These are phyloP conservation scores for Noctua janthina DNA, from an alignment of 2,888 invertebrate genomes.

Conservation along the genomic window DNA sequence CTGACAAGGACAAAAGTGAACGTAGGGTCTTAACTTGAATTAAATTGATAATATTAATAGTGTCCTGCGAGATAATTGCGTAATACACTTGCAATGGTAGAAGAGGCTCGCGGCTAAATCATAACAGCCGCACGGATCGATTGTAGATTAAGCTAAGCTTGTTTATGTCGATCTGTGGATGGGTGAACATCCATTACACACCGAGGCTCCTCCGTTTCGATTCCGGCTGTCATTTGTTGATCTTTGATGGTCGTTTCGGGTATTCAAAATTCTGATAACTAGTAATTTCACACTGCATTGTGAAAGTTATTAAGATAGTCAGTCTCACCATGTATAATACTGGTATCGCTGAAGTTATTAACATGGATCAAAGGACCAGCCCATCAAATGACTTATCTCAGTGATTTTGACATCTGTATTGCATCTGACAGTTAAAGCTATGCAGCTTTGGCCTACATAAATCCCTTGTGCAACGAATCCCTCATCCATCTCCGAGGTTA, in stretches of 20 bases:
- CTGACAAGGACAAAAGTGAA: slow-evolving; percentile 51
- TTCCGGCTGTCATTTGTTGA: background rate
- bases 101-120: background rate
- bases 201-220: background rate
- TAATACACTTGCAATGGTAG: background rate
- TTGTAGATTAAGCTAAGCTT: background rate
- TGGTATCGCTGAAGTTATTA: background rate
- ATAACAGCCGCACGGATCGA: background rate
- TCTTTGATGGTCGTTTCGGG: background rate
- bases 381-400: slow-evolving; percentile 5
- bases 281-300: background rate
- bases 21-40: slow-evolving; percentile 21
- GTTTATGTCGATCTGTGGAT: background rate
- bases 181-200: background rate
- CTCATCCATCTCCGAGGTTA: background rate
- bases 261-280: background rate
- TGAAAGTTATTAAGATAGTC: background rate
- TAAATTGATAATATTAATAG: background rate
- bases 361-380: slow-evolving; percentile 7
- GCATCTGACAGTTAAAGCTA: slow-evolving; percentile 7
- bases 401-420: background rate
- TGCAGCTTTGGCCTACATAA: slow-evolving; percentile 11
- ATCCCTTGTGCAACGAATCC: background rate
- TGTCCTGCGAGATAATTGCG: background rate
- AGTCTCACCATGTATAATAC: background rate